A percentile compares a stretch with the other conserved stretches of the same genome.
phyloP scores from a whole-genome alignment of 2,888 invertebrate species.

The Myathropa florea region DNA sequence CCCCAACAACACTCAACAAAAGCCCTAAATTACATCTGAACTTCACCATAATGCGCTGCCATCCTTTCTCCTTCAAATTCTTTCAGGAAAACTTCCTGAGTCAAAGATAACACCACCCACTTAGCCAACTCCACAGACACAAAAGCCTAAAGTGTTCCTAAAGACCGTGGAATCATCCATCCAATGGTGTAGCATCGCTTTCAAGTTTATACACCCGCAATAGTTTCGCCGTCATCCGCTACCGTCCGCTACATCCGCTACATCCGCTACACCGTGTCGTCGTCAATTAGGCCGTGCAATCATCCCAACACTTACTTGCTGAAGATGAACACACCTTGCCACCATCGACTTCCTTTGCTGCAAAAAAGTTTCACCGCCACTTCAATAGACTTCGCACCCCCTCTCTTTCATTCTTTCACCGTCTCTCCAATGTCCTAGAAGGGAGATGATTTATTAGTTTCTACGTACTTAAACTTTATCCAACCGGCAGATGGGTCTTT shows the following conservation, averaged over 20 bases:
- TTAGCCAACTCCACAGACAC: background rate
- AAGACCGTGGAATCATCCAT: background rate
- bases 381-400: background rate
- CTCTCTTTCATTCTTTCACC: background rate
- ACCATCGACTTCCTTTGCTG: background rate
- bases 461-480: conserved; percentile 53
- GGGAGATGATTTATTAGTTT: conserved; percentile 61
- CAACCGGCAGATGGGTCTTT: conserved; percentile 54
- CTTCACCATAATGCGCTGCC: background rate
- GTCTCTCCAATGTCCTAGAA: conserved; percentile 20
- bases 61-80: background rate
- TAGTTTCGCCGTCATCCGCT: background rate
- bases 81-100: background rate
- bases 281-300: conserved; percentile 24
- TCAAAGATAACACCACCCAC: background rate
- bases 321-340: background rate
- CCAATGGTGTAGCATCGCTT: background rate
- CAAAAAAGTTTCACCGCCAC: background rate
- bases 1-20: background rate
- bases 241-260: background rate
- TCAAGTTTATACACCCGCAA: background rate
- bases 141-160: background rate
- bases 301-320: background rate
- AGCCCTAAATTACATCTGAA: background rate
- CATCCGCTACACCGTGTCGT: background rate